Conservation (phyloP, 1,140 invertebrate genomes). For the Panonychus citri region DNA sequence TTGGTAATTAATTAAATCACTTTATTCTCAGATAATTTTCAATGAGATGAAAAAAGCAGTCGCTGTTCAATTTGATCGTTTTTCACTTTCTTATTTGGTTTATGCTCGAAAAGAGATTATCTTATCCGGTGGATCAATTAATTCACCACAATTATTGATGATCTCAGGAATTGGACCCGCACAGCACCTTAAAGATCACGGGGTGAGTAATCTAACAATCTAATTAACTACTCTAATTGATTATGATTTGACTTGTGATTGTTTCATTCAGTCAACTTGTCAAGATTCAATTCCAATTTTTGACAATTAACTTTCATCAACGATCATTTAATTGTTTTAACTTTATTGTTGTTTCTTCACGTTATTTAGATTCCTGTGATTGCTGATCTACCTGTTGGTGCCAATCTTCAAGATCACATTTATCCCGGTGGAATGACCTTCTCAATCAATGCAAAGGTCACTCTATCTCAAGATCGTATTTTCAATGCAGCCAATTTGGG, state of each 20-base stretch:
- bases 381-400: constrained; percentile 23
- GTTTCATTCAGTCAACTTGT: too few relatives aligned
- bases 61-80: constrained; percentile 57
- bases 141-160: constrained; percentile 76
- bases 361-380: constrained; percentile 20
- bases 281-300: too few relatives aligned
- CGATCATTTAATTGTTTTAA: background rate
- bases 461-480: constrained; percentile 11
- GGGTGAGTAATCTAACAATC: constrained; percentile 13
- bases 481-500: background rate
- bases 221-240: too few relatives aligned
- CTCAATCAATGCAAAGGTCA: constrained; percentile 13
- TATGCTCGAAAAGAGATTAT: constrained; percentile 61
- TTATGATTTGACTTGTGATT: too few relatives aligned
- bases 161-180: constrained; percentile 66
- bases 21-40: constrained; percentile 38
- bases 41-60: constrained; percentile 53
- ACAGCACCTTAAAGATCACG: constrained; percentile 43
- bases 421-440: constrained; percentile 10
- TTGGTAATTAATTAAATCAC: background rate
- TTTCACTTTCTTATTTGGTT: constrained; percentile 42
- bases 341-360: background rate
- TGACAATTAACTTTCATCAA: too few relatives aligned
- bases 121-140: constrained; percentile 59
- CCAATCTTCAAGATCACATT: constrained; percentile 25